phyloP scores from a whole-genome alignment of 2,888 invertebrate genomes.

The Protodeltote pygarga region DNA sequence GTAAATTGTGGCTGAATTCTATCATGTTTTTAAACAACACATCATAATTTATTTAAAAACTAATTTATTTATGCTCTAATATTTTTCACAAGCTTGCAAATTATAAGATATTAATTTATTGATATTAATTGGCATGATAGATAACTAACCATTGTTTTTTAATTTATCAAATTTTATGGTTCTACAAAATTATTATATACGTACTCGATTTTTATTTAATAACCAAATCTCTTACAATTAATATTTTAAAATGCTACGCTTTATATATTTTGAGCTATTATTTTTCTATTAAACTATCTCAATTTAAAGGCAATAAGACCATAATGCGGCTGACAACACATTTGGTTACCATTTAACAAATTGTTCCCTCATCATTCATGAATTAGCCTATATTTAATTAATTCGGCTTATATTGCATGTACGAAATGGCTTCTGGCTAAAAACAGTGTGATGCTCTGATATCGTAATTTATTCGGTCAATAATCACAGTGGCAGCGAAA shows the following conservation, averaged over 20 bases:
- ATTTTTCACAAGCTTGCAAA: slow-evolving; percentile 9
- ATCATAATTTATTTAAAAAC: slow-evolving; percentile 5
- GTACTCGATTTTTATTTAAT: too few relatives aligned
- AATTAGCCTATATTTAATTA: slow-evolving; percentile 22
- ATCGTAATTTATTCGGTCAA: slow-evolving; percentile 7
- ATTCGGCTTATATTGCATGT: slow-evolving; percentile 57
- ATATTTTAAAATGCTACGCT: too few relatives aligned
- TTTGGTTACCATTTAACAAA: slow-evolving; percentile 9
- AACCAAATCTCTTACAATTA: too few relatives aligned
- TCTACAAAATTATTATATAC: slow-evolving; percentile 2
- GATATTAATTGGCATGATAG: slow-evolving; percentile 27
- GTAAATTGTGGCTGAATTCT: slow-evolving; percentile 11
- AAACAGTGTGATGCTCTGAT: slow-evolving; percentile 49
- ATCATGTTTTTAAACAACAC: slow-evolving; percentile 14
- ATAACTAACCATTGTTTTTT: background rate
- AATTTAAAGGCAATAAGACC: slow-evolving; percentile 24
- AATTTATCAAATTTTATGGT: background rate
- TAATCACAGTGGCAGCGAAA: slow-evolving; percentile 9
- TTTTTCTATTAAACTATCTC: too few relatives aligned
- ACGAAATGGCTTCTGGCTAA: slow-evolving; percentile 44
- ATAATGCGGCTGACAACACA: slow-evolving; percentile 3
- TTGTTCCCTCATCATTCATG: slow-evolving; percentile 9
- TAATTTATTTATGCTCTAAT: background rate
- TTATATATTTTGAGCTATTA: too few relatives aligned
- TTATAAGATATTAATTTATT: slow-evolving; percentile 1